Conservation (phyloP, 1,140 invertebrate species). For the Brachionus paranguensis region DNA sequence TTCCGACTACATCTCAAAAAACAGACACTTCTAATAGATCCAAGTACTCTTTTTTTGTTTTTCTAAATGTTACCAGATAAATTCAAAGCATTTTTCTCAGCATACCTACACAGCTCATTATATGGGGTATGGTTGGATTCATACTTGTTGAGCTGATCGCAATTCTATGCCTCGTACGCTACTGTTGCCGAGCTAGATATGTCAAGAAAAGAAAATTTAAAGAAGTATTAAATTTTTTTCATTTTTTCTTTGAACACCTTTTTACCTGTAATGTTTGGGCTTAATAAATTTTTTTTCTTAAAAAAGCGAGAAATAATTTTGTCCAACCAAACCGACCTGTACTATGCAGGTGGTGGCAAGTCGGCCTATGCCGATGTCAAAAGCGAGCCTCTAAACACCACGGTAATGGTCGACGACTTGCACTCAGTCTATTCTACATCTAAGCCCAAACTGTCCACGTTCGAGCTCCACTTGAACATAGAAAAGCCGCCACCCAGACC, state of each 20-base stretch:
- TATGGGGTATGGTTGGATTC: constrained; percentile 40
- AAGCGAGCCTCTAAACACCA: background rate
- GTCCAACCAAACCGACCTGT: background rate
- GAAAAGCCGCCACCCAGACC: background rate
- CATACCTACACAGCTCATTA: constrained; percentile 28
- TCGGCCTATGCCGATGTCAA: background rate
- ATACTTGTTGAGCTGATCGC: constrained; percentile 32
- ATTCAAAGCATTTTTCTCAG: constrained; percentile 8
- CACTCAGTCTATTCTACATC: constrained; percentile 7
- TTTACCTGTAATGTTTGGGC: constrained; percentile 25
- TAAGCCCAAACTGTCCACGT: background rate
- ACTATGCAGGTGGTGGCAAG: background rate
- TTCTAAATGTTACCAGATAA: background rate
- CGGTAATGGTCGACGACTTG: constrained; percentile 30
- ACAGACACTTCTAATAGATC: background rate
- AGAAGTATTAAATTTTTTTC: constrained; percentile 2
- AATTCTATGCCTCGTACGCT: constrained; percentile 30
- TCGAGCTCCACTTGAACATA: constrained; percentile 11
- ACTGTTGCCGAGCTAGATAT: constrained; percentile 33
- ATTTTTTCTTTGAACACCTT: background rate
- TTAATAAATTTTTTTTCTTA: constrained; percentile 23
- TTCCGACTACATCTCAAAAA: background rate
- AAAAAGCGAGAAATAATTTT: constrained; percentile 31
- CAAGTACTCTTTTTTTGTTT: background rate
- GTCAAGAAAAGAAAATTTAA: constrained; percentile 29